These are phyloP conservation scores for Aradus depressus DNA, from an alignment of 2,888 invertebrate genomes.

Conservation along the genomic window DNA sequence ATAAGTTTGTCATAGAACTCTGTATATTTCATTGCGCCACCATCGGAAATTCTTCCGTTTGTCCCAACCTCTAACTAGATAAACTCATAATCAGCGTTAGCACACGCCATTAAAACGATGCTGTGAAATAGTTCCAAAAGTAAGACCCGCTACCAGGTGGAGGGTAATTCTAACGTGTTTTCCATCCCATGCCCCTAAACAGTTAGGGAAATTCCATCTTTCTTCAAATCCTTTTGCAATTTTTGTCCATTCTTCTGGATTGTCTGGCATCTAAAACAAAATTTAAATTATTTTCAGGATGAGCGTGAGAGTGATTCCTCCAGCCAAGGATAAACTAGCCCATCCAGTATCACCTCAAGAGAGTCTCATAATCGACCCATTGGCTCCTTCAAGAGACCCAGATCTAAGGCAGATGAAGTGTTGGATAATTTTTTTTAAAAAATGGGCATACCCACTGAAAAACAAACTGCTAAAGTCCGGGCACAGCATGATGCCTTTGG, in stretches of 20 bases:
- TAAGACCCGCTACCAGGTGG: neutral
- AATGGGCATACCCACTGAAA: constrained; percentile 9
- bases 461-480: neutral
- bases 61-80: neutral
- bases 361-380: neutral
- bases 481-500: constrained; percentile 15
- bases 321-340: no score
- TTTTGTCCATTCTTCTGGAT: neutral
- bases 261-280: neutral
- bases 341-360: no score
- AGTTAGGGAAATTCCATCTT: neutral
- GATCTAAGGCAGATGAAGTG: constrained; percentile 17
- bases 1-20: neutral
- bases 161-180: constrained; percentile 14
- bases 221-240: constrained; percentile 2
- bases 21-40: constrained; percentile 3
- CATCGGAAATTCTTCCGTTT: constrained; percentile 3
- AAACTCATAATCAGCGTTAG: constrained; percentile 1
- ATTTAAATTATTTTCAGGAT: no score
- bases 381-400: constrained; percentile 12
- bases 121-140: constrained; percentile 8
- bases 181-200: constrained; percentile 7
- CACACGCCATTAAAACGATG: constrained; percentile 2
- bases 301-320: no score
- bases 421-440: constrained; percentile 14